Conservation (phyloP, 2,113 vertebrate genomes). For the Crotalus helleri region DNA sequence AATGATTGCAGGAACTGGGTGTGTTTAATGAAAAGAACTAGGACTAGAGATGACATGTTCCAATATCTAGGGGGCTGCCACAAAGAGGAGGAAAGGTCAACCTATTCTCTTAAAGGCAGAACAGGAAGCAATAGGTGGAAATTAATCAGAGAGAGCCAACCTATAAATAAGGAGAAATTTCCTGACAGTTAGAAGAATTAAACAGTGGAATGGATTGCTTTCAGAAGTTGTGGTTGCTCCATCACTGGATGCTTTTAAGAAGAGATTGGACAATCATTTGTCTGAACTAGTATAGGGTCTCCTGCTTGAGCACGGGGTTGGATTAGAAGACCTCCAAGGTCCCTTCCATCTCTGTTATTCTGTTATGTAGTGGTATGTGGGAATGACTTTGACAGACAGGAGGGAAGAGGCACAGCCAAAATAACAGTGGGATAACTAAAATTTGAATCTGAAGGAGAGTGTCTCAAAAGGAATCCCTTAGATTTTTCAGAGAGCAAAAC, state of each 20-base stretch:
- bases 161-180: neutral
- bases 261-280: neutral
- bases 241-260: neutral
- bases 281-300: neutral
- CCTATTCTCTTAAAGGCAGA: neutral
- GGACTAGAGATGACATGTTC: neutral
- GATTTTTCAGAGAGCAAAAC: neutral
- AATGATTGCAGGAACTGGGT: neutral
- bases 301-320: neutral
- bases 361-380: neutral
- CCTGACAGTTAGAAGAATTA: neutral
- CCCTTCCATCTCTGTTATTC: neutral
- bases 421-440: neutral
- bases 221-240: neutral
- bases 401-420: neutral
- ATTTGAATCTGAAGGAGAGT: neutral
- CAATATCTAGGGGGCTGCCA: neutral
- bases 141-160: neutral
- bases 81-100: neutral
- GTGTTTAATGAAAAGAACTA: neutral
- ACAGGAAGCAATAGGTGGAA: neutral
- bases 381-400: neutral
- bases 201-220: neutral
- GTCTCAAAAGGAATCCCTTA: neutral
- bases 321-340: neutral